Evolutionary conservation across 2,888 invertebrate species (phyloP).

Genomic region (Eugnorisma glareosa): DNA sequence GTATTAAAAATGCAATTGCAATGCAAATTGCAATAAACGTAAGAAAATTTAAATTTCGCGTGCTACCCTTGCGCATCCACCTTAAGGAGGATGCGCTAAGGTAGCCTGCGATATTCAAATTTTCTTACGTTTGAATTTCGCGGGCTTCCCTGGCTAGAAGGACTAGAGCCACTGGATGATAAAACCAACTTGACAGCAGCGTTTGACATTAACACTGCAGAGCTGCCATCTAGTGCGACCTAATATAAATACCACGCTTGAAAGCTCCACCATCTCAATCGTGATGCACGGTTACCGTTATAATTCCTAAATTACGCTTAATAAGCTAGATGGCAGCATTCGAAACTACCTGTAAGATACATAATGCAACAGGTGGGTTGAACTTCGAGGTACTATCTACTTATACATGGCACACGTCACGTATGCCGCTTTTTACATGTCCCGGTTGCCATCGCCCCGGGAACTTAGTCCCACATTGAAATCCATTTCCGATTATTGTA

Average conservation of each 20-base stretch:
- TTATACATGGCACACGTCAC: slow-evolving; percentile 33
- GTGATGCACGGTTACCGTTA: background rate
- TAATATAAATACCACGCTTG: slow-evolving; percentile 13
- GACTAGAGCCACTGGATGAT: background rate
- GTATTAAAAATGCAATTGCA: too few species aligned
- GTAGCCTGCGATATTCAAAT: too few species aligned
- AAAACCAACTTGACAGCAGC: background rate
- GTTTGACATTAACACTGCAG: background rate
- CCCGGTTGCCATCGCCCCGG: slow-evolving; percentile 7
- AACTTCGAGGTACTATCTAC: background rate
- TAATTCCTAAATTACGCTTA: background rate
- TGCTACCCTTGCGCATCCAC: too few species aligned
- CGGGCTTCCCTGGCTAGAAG: background rate
- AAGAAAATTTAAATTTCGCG: too few species aligned
- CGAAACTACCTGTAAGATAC: background rate
- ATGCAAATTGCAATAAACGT: too few species aligned
- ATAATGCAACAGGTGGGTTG: slow-evolving; percentile 32
- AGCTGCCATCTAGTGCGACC: slow-evolving; percentile 46
- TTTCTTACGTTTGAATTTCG: too few species aligned
- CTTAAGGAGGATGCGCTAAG: too few species aligned
- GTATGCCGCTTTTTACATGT: slow-evolving; percentile 1
- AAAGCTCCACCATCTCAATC: background rate
- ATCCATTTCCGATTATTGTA: background rate
- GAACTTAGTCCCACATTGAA: background rate
- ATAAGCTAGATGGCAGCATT: slow-evolving; percentile 45